These are phyloP conservation scores for Pristionchus arcanus DNA, from an alignment of 2,888 invertebrate genomes.

Conservation along the genomic window DNA sequence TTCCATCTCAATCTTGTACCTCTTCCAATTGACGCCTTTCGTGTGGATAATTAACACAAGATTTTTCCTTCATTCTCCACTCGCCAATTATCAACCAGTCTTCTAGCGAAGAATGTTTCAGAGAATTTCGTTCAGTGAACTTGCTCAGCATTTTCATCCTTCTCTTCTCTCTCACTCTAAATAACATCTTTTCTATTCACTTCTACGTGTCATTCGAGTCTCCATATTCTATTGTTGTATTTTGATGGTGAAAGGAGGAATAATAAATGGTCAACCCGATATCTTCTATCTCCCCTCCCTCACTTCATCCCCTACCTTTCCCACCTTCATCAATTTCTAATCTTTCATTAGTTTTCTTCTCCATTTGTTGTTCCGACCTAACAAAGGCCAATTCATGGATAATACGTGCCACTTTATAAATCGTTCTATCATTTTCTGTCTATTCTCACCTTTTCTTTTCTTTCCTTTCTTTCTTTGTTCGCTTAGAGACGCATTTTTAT, in stretches of 20 bases:
- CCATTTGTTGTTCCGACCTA: not conserved
- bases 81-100: not conserved
- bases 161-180: not conserved
- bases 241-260: slow-evolving; percentile 12
- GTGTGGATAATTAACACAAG: slow-evolving; percentile 17
- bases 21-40: slow-evolving; percentile 31
- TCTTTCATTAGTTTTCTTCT: not conserved
- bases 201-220: not conserved
- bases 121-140: not conserved
- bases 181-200: not conserved
- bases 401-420: not conserved
- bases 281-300: slow-evolving; percentile 2
- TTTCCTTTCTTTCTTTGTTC: too few relatives aligned
- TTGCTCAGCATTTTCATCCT: not conserved
- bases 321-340: not conserved
- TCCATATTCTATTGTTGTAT: not conserved
- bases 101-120: not conserved
- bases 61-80: not conserved
- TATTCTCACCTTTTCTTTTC: not conserved
- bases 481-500: not conserved
- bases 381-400: not conserved
- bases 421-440: not conserved
- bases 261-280: slow-evolving; percentile 42
- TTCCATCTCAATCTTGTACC: slow-evolving; percentile 50
- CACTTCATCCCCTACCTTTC: not conserved